These are phyloP conservation scores for Pharmacophagus antenor DNA, from an alignment of 2,888 invertebrate genomes.

Conservation along the genomic window DNA sequence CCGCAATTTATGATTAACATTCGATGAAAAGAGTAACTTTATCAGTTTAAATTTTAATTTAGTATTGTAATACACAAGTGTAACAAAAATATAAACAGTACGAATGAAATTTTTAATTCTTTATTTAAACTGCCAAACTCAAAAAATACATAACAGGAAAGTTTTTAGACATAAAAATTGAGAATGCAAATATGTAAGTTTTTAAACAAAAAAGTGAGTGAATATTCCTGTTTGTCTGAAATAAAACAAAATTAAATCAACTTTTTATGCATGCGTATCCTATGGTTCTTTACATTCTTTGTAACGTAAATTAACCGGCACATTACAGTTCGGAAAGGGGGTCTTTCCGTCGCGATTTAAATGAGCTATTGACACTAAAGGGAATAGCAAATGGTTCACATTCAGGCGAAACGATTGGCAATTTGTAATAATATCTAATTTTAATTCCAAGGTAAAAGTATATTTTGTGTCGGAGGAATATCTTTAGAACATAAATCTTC, in stretches of 20 bases:
- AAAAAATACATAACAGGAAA: neutral
- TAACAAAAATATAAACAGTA: neutral
- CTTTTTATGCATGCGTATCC: no score
- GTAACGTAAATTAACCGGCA: slow-evolving; percentile 18
- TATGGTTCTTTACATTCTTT: no score
- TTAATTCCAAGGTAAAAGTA: neutral
- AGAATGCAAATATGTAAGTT: no score
- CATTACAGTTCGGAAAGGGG: slow-evolving; percentile 15
- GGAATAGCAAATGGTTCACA: neutral
- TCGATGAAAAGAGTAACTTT: no score
- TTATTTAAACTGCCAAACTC: no score
- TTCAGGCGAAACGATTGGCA: neutral
- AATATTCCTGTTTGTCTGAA: no score
- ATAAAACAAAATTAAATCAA: no score
- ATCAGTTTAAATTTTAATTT: no score
- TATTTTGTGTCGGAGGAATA: neutral
- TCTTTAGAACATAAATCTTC: no score
- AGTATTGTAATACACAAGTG: no score
- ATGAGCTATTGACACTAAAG: slow-evolving; percentile 3
- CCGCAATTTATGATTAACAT: no score
- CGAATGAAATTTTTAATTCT: neutral
- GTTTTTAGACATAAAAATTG: neutral
- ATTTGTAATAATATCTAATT: neutral
- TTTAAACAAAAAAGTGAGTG: no score
- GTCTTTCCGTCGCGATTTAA: slow-evolving; percentile 9